These are phyloP conservation scores for Agrypnus murinus DNA, from an alignment of 2,888 invertebrate species.

Conservation along the genomic window DNA sequence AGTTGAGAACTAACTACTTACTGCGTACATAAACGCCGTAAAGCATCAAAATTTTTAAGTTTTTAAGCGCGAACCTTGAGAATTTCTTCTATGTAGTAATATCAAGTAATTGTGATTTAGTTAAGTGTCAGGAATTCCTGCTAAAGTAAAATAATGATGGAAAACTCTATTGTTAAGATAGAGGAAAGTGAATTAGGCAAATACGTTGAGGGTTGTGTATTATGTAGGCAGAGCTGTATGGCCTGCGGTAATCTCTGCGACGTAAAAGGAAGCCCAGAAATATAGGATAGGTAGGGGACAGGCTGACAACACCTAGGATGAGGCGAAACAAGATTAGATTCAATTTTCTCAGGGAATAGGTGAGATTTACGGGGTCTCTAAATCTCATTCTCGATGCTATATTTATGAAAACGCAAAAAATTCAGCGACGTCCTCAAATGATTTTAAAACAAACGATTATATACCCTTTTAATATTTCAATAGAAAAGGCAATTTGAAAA, in stretches of 20 bases:
- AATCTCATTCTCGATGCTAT: constrained; percentile 46
- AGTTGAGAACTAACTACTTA: too few species aligned
- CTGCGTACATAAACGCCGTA: too few species aligned
- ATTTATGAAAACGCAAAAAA: constrained; percentile 38
- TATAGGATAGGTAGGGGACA: constrained; percentile 46
- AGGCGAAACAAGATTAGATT: constrained; percentile 53
- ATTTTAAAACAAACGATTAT: constrained; percentile 23
- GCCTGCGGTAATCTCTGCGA: constrained; percentile 47
- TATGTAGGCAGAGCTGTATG: constrained; percentile 41
- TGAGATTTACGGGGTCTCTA: constrained; percentile 50
- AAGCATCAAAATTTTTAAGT: too few species aligned
- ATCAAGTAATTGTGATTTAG: constrained; percentile 9
- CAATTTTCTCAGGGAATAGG: constrained; percentile 54
- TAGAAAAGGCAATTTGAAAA: too few species aligned
- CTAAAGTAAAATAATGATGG: constrained; percentile 30
- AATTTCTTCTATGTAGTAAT: too few species aligned
- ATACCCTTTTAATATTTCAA: too few species aligned
- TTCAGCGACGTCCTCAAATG: constrained; percentile 21
- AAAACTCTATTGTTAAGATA: constrained; percentile 38
- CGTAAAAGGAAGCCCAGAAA: constrained; percentile 50
- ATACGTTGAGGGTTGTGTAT: constrained; percentile 46
- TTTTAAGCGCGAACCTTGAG: too few species aligned
- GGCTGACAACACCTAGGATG: constrained; percentile 49
- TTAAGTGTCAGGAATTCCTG: not conserved
- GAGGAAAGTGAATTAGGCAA: constrained; percentile 42